phyloP scores from a whole-genome alignment of 2,888 invertebrate species.

The Neocrepidodera transversa region DNA sequence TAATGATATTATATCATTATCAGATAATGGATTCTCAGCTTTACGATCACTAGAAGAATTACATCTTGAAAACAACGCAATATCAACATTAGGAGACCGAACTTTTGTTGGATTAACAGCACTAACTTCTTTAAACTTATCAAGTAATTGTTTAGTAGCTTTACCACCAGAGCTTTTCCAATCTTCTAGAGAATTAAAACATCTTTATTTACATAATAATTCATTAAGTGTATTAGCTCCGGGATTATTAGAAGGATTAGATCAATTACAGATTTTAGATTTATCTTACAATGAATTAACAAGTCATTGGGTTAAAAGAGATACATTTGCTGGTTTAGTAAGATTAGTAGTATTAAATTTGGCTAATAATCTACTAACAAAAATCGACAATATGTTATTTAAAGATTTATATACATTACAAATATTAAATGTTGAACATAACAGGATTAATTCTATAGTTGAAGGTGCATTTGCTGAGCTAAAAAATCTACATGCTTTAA shows the following conservation, averaged over 20 bases:
- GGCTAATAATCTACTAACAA: constrained; percentile 74
- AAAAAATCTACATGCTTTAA: constrained; percentile 78
- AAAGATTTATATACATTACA: constrained; percentile 78
- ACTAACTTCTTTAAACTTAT: constrained; percentile 76
- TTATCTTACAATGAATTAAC: constrained; percentile 77
- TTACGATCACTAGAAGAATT: constrained; percentile 74
- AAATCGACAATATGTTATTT: constrained; percentile 75
- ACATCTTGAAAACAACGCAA: constrained; percentile 77
- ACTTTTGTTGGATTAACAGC: constrained; percentile 75
- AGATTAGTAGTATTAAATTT: constrained; percentile 78
- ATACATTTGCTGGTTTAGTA: constrained; percentile 77
- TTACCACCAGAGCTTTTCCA: constrained; percentile 81
- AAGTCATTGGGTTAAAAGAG: constrained; percentile 79
- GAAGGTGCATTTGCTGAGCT: constrained; percentile 78
- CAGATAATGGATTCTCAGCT: constrained; percentile 75
- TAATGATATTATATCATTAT: constrained; percentile 75
- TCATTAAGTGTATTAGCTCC: constrained; percentile 77
- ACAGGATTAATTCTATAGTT: constrained; percentile 72
- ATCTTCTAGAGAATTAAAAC: constrained; percentile 73
- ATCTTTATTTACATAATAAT: constrained; percentile 80
- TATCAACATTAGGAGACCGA: constrained; percentile 76
- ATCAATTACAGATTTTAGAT: constrained; percentile 76
- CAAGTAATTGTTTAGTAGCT: constrained; percentile 78
- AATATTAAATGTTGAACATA: constrained; percentile 76
- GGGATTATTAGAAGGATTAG: constrained; percentile 75